Evolutionary conservation across 2,113 vertebrate species (phyloP).

Genomic region (Oryzias curvinotus): DNA sequence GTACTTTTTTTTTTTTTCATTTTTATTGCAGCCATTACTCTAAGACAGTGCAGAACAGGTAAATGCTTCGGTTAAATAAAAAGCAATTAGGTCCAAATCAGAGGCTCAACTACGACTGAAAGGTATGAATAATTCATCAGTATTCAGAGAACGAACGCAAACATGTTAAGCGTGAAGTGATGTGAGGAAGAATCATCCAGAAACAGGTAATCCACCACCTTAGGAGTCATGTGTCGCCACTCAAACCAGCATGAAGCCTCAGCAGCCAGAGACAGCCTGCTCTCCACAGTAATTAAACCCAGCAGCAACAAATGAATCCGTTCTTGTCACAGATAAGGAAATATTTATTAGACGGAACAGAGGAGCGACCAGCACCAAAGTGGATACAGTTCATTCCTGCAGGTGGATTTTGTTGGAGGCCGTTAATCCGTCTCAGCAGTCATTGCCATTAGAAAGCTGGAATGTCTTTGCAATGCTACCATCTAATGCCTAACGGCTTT

Average conservation of each 20-base stretch:
- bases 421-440: slow-evolving; percentile 46
- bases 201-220: slow-evolving; percentile 38
- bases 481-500: slow-evolving; percentile 66
- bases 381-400: slow-evolving; percentile 51
- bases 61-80: slow-evolving; percentile 68
- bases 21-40: slow-evolving; percentile 34
- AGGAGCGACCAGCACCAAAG: slow-evolving; percentile 45
- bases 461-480: slow-evolving; percentile 68
- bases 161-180: slow-evolving; percentile 21
- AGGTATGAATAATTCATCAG: slow-evolving; percentile 70
- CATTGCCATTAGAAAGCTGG: slow-evolving; percentile 2
- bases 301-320: slow-evolving; percentile 30
- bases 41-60: slow-evolving; percentile 37
- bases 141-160: slow-evolving; percentile 23
- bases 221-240: slow-evolving; percentile 22
- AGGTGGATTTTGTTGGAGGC: slow-evolving; percentile 47
- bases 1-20: slow-evolving; percentile 22
- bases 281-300: slow-evolving; percentile 55
- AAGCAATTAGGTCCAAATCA: slow-evolving; percentile 66
- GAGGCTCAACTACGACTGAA: slow-evolving; percentile 49
- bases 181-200: slow-evolving; percentile 1
- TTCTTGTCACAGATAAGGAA: slow-evolving; percentile 49
- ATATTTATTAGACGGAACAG: slow-evolving; percentile 48
- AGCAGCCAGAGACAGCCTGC: slow-evolving; percentile 31
- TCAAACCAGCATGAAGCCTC: slow-evolving; percentile 7